Evolutionary conservation across 2,888 invertebrate species (phyloP), one percentile per base, ranked within the genome.

Genomic region (Meteorus cinctellus): DNA sequence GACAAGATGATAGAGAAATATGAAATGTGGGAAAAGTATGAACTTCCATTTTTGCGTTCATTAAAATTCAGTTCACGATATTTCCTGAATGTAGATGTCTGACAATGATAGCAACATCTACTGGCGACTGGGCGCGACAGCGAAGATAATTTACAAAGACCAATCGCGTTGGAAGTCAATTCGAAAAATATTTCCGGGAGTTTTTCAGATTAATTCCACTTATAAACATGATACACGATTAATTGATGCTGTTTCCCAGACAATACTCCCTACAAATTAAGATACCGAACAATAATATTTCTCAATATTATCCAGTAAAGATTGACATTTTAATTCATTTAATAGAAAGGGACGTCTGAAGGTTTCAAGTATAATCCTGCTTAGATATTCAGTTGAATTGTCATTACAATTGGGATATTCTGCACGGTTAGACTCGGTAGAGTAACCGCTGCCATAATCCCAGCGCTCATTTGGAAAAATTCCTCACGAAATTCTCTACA

Each of bases 391-490:
- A 62, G 31, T 14, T 55, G 55, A 55, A 55, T 55, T 55, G 55
- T 55, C 48, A 48, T 48, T 48, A 2, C 48, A n/a, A 55, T 55
- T 55, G 55, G n/a, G 55, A 55, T 19, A 55, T 55, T 55, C 55
- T 55, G 55, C 24, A 55, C n/a, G n/a, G 29, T 62, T 29, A 62
- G 31, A 31, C 3, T 1, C 62, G 29, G 27, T 62, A 14, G 62
- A 62, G 62, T n/a, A 31, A n/a, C 14, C 62, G 62, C 6, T 62
- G 31, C 31, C 31, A n/a, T 62, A 31, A 31, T 62, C 62, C 62
- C 62, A 55, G 62, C 31, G 12, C n/a, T 62, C 62, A 65, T 65
- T 41, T 41, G 19, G 65, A 65, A 34, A 65, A 65, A 65, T 65
- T 65, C 65, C 65, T 63, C 34, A 36, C 19, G 34, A 65, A 65